These are phyloP conservation scores for Polymixis lichenea DNA, from an alignment of 2,888 invertebrate species.

Conservation along the genomic window DNA sequence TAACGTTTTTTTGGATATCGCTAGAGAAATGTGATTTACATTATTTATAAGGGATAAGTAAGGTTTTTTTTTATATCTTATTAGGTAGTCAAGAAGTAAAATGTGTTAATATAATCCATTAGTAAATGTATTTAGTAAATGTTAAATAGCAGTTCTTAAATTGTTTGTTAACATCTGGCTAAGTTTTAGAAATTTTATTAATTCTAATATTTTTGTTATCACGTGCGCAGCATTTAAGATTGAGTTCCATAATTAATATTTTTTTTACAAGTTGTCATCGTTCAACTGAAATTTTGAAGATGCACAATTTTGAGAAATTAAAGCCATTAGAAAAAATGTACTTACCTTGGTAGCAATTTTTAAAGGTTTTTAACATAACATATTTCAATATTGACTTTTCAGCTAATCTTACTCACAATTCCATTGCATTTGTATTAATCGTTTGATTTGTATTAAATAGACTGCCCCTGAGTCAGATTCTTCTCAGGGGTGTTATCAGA, in stretches of 20 bases:
- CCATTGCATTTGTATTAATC: neutral
- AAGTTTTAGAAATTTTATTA: neutral
- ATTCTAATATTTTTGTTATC: neutral
- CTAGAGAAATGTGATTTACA: conserved; percentile 33
- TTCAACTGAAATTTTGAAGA: too few species aligned
- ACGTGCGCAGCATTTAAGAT: too few species aligned
- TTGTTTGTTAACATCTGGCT: conserved; percentile 20
- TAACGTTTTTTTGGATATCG: conserved; percentile 37
- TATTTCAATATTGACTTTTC: neutral
- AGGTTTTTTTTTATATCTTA: neutral
- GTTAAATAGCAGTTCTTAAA: conserved; percentile 26
- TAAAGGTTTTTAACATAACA: too few species aligned
- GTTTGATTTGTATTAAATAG: too few species aligned
- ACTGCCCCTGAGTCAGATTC: too few species aligned
- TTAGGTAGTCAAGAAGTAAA: conserved; percentile 7
- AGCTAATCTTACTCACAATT: neutral
- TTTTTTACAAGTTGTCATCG: too few species aligned
- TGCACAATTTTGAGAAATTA: neutral
- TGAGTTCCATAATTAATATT: too few species aligned
- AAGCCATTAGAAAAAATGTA: neutral
- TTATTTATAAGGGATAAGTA: conserved; percentile 23
- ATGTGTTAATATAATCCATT: conserved; percentile 49
- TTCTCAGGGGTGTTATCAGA: neutral
- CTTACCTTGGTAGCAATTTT: neutral
- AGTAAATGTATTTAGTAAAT: conserved; percentile 15